phyloP scores from a whole-genome alignment of 2,888 invertebrate genomes.

The Yponomeuta cagnagella region DNA sequence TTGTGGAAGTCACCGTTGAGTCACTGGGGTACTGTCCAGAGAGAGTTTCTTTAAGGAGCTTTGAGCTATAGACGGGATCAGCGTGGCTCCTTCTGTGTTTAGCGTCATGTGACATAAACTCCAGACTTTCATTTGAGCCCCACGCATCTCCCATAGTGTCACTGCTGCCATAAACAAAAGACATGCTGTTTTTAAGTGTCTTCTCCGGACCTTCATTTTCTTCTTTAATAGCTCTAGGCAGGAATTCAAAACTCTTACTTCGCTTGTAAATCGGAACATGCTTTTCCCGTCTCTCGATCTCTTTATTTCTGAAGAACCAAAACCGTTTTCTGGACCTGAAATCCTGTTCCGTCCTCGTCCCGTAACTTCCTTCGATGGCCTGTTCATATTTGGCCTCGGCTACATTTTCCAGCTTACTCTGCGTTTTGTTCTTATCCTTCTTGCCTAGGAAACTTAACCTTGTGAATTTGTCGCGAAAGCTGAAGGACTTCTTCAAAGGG shows the following conservation, averaged over 20 bases:
- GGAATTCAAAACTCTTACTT: slow-evolving; percentile 67
- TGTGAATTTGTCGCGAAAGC: slow-evolving; percentile 61
- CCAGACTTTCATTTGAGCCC: slow-evolving; percentile 57
- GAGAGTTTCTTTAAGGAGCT: slow-evolving; percentile 50
- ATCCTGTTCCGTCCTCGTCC: slow-evolving; percentile 41
- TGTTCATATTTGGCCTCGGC: not conserved
- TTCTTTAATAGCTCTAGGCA: slow-evolving; percentile 54
- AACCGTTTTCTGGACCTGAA: slow-evolving; percentile 54
- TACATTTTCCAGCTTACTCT: slow-evolving; percentile 38
- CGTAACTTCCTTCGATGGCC: slow-evolving; percentile 13
- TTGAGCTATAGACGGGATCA: slow-evolving; percentile 45
- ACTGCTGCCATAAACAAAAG: slow-evolving; percentile 49
- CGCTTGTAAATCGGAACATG: slow-evolving; percentile 48
- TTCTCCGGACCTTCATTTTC: slow-evolving; percentile 28
- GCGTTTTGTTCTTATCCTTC: slow-evolving; percentile 40
- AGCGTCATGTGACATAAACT: slow-evolving; percentile 39
- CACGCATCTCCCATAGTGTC: slow-evolving; percentile 55
- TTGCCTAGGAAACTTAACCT: slow-evolving; percentile 54
- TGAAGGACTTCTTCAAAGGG: slow-evolving; percentile 60
- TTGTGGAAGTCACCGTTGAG: slow-evolving; percentile 49
- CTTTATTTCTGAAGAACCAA: slow-evolving; percentile 62
- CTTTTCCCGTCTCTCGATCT: slow-evolving; percentile 38
- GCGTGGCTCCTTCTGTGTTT: slow-evolving; percentile 41
- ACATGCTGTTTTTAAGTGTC: slow-evolving; percentile 39
- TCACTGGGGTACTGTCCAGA: slow-evolving; percentile 48